phyloP scores from a whole-genome alignment of 2,888 invertebrate species.

The Andrena haemorrhoa region DNA sequence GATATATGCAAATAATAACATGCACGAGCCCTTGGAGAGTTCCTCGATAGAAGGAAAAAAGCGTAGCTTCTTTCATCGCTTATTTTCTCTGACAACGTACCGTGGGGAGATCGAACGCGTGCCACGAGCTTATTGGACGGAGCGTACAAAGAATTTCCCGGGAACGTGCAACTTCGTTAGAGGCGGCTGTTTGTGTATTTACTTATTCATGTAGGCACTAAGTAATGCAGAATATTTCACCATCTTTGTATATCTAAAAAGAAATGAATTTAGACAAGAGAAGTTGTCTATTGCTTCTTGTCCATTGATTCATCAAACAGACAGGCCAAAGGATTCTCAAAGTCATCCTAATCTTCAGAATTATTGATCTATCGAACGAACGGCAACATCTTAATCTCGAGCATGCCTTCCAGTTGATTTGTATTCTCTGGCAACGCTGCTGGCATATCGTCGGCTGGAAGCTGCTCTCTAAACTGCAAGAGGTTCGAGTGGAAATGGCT shows the following conservation, averaged over 20 bases:
- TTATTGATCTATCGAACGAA: too few species aligned
- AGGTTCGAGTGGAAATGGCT: background rate
- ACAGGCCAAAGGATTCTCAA: too few species aligned
- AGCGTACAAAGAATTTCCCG: slow-evolving; percentile 15
- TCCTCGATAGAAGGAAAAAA: slow-evolving; percentile 3
- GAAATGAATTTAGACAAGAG: too few species aligned
- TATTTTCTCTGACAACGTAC: slow-evolving; percentile 46
- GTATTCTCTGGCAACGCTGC: background rate
- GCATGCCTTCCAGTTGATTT: background rate
- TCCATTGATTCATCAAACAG: too few species aligned
- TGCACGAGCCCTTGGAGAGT: slow-evolving; percentile 12
- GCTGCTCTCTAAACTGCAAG: slow-evolving; percentile 3
- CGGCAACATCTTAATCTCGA: too few species aligned
- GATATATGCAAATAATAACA: slow-evolving; percentile 41
- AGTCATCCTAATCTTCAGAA: too few species aligned
- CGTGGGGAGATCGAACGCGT: slow-evolving; percentile 7
- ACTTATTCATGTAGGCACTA: too few species aligned
- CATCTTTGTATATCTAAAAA: too few species aligned
- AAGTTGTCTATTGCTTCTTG: too few species aligned
- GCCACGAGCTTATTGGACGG: slow-evolving; percentile 15
- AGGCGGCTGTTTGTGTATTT: background rate
- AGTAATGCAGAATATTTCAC: too few species aligned
- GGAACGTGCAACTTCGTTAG: slow-evolving; percentile 27
- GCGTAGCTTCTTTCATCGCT: background rate
- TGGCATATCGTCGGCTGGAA: background rate